Evolutionary conservation across 2,113 vertebrate genomes (phyloP).

Genomic region (Felis chaus): DNA sequence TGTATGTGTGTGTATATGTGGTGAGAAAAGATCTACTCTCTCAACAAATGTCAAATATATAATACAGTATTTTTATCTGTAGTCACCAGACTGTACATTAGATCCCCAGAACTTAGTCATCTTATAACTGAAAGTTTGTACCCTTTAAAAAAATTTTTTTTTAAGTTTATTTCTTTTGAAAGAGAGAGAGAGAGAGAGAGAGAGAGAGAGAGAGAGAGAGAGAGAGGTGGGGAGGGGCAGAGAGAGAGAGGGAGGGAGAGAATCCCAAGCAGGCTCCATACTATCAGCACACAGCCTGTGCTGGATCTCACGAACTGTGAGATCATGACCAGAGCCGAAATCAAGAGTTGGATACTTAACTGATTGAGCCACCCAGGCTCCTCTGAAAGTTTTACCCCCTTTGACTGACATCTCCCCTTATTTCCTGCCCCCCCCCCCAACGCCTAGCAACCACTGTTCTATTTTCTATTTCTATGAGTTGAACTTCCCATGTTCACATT

Average conservation of each 20-base stretch:
- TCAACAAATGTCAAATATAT: neutral
- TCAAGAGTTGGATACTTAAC: no score
- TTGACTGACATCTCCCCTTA: neutral
- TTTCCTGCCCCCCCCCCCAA: neutral
- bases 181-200: no score
- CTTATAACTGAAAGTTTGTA: neutral
- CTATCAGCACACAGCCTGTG: no score
- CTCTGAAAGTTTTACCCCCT: neutral
- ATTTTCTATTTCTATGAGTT: neutral
- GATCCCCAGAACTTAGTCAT: neutral
- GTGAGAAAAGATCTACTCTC: neutral
- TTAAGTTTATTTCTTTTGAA: no score
- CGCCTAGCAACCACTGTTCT: neutral
- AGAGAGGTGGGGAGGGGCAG: no score
- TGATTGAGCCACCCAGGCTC: no score
- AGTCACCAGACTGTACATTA: neutral
- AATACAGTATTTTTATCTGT: neutral
- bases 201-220: no score
- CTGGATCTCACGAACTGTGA: no score
- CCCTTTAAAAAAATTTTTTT: neutral
- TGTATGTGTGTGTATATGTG: neutral
- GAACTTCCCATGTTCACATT: neutral
- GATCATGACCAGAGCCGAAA: no score
- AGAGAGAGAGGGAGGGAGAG: no score
- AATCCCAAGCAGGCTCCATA: no score